Evolutionary conservation across 2,888 invertebrate species (phyloP), one percentile per base, ranked within the genome.

Genomic region (Charanyca ferruginea): DNA sequence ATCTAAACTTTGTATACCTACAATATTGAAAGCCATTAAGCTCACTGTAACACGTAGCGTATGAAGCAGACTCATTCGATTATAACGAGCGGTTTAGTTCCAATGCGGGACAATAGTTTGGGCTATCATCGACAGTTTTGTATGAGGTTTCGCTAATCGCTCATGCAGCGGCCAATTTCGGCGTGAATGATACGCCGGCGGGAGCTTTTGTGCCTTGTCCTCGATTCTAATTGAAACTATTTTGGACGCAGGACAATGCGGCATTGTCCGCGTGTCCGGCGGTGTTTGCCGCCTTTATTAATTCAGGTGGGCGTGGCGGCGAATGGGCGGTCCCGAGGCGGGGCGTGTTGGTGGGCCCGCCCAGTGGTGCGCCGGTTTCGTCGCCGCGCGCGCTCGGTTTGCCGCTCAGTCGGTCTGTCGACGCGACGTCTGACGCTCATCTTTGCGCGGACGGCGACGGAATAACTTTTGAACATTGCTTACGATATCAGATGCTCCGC

Each of bases 211-310:
- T 94, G 90, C 90, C 88, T 89, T 87, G 89, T 91, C 85, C 91
- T 89, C 91, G 93, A 89, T 93, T 94, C 94, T 94, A 95, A 95
- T 95, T 94, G 95, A 95, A 95, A 95, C 95, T 94, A 94, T 95
- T 95, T 94, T 92, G 94, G 93, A 90, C 92, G 90, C 84, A 90
- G 94, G 94, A 95, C 95, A 95, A 95, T 93, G 93, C 88, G 79
- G 93, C 90, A 94, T 95, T 95, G 95, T 94, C 94, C 94, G 94
- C 94, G 93, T 94, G 94, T 94, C 94, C 95, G 86, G 91, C 91
- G 89, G 87, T 95, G 95, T 95, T 95, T 95, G 94, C 94, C 88
- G 91, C 93, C 92, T 94, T 94, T 94, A 94, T 94, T 95, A 95
- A 95, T 95, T 94, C 94, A 94, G 91, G 87, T 89, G 89, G 95